Evolutionary conservation across 1,140 invertebrate species (phyloP).

Genomic region (Pristionchus pacificus): DNA sequence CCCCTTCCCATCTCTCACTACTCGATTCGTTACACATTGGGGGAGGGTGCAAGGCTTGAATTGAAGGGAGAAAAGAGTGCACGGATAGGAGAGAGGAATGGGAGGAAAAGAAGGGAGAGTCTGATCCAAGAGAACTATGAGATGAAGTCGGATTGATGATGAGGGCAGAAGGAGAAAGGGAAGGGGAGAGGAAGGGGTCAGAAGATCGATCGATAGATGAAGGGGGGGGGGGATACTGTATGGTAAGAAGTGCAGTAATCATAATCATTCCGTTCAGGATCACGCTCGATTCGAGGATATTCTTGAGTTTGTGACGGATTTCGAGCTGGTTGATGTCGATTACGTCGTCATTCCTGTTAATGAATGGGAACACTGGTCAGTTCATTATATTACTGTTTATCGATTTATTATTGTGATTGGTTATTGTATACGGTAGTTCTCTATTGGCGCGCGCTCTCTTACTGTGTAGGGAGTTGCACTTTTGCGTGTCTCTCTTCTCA

Average conservation of each 20-base stretch:
- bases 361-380: conserved; percentile 38
- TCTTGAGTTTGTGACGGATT: conserved; percentile 30
- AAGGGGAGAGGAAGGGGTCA: not conserved
- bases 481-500: too few relatives aligned
- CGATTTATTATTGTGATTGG: too few relatives aligned
- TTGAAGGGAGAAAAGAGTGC: not conserved
- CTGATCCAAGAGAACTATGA: not conserved
- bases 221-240: not conserved
- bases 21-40: not conserved
- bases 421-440: too few relatives aligned
- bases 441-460: too few relatives aligned
- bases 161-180: not conserved
- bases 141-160: too few relatives aligned
- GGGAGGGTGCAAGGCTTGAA: not conserved
- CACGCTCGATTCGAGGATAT: conserved; percentile 24
- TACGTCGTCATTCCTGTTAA: conserved; percentile 35
- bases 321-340: conserved; percentile 34
- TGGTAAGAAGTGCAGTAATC: too few relatives aligned
- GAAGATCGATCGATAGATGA: not conserved
- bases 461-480: too few relatives aligned
- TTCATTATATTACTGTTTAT: conserved; percentile 13
- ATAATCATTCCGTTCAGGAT: too few relatives aligned
- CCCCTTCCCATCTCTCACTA: not conserved
- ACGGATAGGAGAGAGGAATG: not conserved
- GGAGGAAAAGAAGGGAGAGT: not conserved